Percentiles rank a stretch among this genome's conserved stretches.
phyloP scores from a whole-genome alignment of 2,113 vertebrate species.

The Toxostoma redivivum region DNA sequence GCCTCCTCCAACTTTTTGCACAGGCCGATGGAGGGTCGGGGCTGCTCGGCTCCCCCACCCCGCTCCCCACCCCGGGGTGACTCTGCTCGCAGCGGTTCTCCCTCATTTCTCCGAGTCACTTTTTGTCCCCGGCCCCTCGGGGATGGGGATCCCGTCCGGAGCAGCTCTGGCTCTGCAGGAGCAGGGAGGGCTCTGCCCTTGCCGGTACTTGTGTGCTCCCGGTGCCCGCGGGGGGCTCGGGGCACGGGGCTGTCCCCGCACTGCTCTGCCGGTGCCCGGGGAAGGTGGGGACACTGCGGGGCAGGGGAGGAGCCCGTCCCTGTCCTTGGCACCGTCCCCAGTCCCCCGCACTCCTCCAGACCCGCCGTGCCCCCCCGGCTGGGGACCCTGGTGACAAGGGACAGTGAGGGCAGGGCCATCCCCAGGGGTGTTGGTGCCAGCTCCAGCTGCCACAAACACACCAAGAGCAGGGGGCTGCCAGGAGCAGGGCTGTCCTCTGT shows the following conservation, averaged over 20 bases:
- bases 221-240: background rate
- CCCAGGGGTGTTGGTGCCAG: fast-evolving
- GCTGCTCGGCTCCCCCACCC: background rate
- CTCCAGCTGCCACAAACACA: fast-evolving
- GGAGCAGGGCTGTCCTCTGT: fast-evolving
- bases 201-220: background rate
- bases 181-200: background rate
- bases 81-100: background rate
- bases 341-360: background rate
- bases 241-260: background rate
- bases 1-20: background rate
- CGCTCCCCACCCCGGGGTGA: background rate
- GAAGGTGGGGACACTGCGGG: fast-evolving
- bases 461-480: fast-evolving
- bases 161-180: background rate
- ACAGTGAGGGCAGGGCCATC: fast-evolving
- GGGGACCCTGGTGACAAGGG: background rate
- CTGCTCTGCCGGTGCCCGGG: background rate
- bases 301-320: background rate
- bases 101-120: background rate
- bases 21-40: background rate
- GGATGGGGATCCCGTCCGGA: background rate
- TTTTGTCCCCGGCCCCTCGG: background rate
- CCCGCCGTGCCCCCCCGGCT: background rate
- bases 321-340: background rate